These are phyloP conservation scores for Papilio gigon DNA, from an alignment of 2,888 invertebrate genomes.

Conservation along the genomic window DNA sequence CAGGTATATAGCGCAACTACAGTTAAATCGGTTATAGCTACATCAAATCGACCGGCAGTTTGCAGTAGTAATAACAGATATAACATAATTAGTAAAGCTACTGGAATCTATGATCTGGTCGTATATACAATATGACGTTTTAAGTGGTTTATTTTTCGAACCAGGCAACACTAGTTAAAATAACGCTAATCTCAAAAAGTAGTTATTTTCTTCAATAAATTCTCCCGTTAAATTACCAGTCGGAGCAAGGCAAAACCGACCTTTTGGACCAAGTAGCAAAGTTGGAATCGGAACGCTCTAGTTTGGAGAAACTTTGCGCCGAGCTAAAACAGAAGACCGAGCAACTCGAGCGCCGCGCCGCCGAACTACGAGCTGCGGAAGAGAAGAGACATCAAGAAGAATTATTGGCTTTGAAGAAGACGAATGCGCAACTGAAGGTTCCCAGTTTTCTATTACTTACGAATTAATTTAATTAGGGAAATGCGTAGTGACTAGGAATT, in stretches of 20 bases:
- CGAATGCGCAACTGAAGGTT: constrained; percentile 96
- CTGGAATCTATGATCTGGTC: background rate
- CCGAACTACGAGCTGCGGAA: constrained; percentile 92
- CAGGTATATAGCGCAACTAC: constrained; percentile 80
- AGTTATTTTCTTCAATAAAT: background rate
- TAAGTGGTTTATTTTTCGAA: background rate
- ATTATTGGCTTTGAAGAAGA: constrained; percentile 94
- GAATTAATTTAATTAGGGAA: too few relatives aligned
- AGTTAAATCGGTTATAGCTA: too few relatives aligned
- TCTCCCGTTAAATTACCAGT: too few relatives aligned
- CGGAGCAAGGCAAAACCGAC: constrained; percentile 94
- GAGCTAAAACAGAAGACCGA: constrained; percentile 86
- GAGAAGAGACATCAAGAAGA: constrained; percentile 97
- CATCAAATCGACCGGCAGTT: too few relatives aligned
- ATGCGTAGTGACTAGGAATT: too few relatives aligned
- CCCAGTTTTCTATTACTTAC: background rate
- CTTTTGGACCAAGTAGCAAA: constrained; percentile 88
- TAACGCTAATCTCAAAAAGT: too few relatives aligned
- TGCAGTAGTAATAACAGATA: background rate
- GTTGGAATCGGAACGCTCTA: constrained; percentile 85
- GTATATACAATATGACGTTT: background rate
- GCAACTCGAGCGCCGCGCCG: constrained; percentile 90
- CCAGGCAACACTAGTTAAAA: too few relatives aligned
- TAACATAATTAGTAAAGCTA: too few relatives aligned
- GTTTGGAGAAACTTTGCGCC: constrained; percentile 84